Percentiles rank a stretch among this genome's conserved stretches.
Conservation (phyloP, 2,888 invertebrate genomes). For the Amitus sp. region DNA sequence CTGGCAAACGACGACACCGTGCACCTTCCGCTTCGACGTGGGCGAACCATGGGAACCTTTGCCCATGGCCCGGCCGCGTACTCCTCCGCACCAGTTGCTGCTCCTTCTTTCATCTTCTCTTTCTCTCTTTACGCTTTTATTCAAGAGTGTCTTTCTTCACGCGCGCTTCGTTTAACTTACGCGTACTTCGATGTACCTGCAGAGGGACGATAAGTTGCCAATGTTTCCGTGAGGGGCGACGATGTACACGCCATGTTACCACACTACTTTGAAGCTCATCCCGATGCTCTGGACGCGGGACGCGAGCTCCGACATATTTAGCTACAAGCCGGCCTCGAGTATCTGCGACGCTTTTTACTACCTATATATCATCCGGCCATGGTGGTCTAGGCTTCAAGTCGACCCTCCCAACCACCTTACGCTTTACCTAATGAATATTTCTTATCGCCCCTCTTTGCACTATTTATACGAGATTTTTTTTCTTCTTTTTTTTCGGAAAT, state of each 20-base stretch:
- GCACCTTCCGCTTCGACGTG: slow-evolving; percentile 54
- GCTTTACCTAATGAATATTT: too few relatives aligned
- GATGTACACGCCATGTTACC: slow-evolving; percentile 33
- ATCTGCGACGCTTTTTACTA: slow-evolving; percentile 51
- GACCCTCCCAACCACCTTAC: too few relatives aligned
- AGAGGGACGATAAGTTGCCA: slow-evolving; percentile 12
- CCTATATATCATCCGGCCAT: slow-evolving; percentile 48
- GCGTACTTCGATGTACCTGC: slow-evolving; percentile 17
- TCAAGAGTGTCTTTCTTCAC: slow-evolving; percentile 26
- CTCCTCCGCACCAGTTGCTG: slow-evolving; percentile 26
- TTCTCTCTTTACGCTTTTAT: slow-evolving; percentile 34
- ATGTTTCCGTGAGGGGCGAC: slow-evolving; percentile 27
- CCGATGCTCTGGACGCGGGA: slow-evolving; percentile 20
- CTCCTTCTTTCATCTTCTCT: slow-evolving; percentile 35
- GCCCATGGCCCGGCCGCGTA: slow-evolving; percentile 40
- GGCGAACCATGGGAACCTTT: slow-evolving; percentile 57
- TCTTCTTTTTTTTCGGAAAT: too few relatives aligned
- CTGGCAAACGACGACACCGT: slow-evolving; percentile 58
- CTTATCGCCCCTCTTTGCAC: too few relatives aligned
- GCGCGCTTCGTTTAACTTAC: slow-evolving; percentile 19
- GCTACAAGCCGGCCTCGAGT: slow-evolving; percentile 20
- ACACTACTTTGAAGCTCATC: slow-evolving; percentile 45
- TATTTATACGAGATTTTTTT: too few relatives aligned
- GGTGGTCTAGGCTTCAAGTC: slow-evolving; percentile 21
- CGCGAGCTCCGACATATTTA: slow-evolving; percentile 7